Conservation (phyloP, 2,113 vertebrate genomes). For the Aegotheles bennettii region DNA sequence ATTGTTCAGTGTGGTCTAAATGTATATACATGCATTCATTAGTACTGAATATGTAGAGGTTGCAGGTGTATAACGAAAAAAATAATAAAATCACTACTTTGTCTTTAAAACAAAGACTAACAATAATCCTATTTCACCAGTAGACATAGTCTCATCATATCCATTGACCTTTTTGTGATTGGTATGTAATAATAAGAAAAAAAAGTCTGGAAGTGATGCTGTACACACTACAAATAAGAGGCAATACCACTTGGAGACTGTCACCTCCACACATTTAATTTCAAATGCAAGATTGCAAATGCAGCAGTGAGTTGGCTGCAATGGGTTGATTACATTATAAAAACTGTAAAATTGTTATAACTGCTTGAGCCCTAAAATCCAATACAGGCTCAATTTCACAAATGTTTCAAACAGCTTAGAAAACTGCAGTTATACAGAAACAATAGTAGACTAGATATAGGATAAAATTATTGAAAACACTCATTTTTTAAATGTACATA, state of each 20-base stretch:
- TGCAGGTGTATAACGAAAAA: background rate
- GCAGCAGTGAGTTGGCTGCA: background rate
- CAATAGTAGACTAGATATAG: background rate
- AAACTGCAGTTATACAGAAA: background rate
- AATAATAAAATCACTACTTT: background rate
- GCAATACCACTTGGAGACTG: accelerated
- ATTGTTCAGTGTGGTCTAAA: background rate
- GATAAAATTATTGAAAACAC: background rate
- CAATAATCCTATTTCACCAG: background rate
- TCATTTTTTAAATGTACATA: background rate
- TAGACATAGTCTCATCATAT: background rate
- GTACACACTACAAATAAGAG: background rate
- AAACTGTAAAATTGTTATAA: background rate
- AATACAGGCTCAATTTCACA: background rate
- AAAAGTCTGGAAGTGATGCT: background rate
- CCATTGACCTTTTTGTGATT: background rate
- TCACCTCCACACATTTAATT: background rate
- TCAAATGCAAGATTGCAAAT: background rate
- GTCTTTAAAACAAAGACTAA: background rate
- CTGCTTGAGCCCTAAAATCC: background rate
- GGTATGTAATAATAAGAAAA: background rate
- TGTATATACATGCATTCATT: background rate
- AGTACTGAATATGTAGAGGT: background rate
- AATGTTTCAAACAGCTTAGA: background rate
- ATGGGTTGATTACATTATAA: background rate